Conservation (phyloP, 1,140 invertebrate genomes). For the Colletes gigas region DNA sequence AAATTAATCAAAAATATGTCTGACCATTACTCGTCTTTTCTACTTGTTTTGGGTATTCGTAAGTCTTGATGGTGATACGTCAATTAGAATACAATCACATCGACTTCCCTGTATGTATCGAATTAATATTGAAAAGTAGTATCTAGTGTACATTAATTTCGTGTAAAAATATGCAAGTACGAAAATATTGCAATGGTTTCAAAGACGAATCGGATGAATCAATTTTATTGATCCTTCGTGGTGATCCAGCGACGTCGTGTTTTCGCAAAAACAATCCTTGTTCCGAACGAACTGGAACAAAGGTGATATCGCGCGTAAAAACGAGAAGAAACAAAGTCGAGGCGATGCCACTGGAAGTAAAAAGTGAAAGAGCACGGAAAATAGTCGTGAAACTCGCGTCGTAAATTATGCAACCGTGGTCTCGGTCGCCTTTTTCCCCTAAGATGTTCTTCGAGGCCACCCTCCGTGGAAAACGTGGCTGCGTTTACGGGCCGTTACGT, state of each 20-base stretch:
- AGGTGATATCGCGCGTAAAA: slow-evolving; percentile 9
- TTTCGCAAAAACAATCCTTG: background rate
- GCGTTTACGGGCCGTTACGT: slow-evolving; percentile 62
- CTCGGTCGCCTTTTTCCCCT: slow-evolving; percentile 14
- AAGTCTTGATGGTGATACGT: too few relatives aligned
- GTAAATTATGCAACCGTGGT: slow-evolving; percentile 69
- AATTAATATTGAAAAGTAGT: too few relatives aligned
- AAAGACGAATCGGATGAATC: background rate
- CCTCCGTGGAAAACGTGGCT: slow-evolving; percentile 52
- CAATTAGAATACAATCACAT: too few relatives aligned
- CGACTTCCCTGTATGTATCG: too few relatives aligned
- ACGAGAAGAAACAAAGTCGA: slow-evolving; percentile 42
- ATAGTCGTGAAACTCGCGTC: slow-evolving; percentile 73
- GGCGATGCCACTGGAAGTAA: slow-evolving; percentile 44
- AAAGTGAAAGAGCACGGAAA: slow-evolving; percentile 58
- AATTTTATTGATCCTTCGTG: slow-evolving; percentile 2
- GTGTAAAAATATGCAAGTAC: too few relatives aligned
- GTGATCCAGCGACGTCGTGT: background rate
- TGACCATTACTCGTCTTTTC: too few relatives aligned
- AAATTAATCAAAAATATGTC: too few relatives aligned
- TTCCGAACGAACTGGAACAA: slow-evolving; percentile 20
- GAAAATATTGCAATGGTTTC: too few relatives aligned
- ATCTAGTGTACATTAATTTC: too few relatives aligned
- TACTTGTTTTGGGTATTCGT: too few relatives aligned
- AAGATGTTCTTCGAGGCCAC: slow-evolving; percentile 47